Evolutionary conservation across 2,888 invertebrate species (phyloP).

Genomic region (Adineta ricciae): DNA sequence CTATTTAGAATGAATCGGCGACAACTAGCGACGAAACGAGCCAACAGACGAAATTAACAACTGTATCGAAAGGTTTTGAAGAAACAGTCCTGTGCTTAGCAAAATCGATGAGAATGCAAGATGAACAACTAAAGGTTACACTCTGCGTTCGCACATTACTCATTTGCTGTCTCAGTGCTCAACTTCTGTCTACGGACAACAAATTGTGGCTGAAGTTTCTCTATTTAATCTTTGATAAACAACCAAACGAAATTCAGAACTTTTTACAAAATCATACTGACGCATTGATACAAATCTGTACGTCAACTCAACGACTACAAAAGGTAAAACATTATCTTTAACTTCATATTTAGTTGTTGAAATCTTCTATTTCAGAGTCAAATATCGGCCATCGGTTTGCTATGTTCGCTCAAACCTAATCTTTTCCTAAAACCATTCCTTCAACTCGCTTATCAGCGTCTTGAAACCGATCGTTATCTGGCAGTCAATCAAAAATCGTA

Average conservation of each 20-base stretch:
- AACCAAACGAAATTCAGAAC: background rate
- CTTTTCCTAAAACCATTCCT: constrained; percentile 19
- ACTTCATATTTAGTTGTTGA: background rate
- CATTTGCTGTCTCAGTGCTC: background rate
- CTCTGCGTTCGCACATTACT: background rate
- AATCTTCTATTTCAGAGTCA: background rate
- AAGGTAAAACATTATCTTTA: background rate
- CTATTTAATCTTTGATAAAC: constrained; percentile 1
- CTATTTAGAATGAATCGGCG: background rate
- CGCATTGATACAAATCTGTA: background rate
- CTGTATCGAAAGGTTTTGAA: background rate
- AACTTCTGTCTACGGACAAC: background rate
- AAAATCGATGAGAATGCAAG: background rate
- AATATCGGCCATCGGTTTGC: constrained; percentile 19
- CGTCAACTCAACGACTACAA: background rate
- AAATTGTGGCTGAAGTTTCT: background rate
- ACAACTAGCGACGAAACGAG: background rate
- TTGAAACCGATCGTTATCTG: background rate
- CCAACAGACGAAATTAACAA: background rate
- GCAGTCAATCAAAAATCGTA: background rate
- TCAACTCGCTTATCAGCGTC: background rate
- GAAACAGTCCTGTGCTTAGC: constrained; percentile 5
- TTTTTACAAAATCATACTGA: background rate
- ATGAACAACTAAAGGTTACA: background rate
- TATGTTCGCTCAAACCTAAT: constrained; percentile 17